These are phyloP conservation scores for Megalonaias nervosa DNA, from an alignment of 1,140 invertebrate species.

Conservation along the genomic window DNA sequence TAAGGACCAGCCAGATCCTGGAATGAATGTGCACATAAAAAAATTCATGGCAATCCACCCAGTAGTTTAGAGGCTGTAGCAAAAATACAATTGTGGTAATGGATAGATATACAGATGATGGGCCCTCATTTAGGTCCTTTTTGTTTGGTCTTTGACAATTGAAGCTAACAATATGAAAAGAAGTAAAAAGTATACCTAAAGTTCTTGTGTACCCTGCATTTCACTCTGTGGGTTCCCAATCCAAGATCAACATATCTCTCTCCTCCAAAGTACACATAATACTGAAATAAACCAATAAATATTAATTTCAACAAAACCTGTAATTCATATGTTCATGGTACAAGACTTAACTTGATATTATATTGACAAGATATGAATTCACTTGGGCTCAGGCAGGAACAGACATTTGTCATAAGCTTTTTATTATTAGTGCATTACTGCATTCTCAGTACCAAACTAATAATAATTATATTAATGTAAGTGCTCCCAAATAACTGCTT, in stretches of 20 bases:
- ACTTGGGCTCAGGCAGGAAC: no score
- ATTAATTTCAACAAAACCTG: no score
- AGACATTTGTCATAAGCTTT: no score
- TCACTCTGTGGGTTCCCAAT: conserved; percentile 67
- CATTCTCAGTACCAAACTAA: no score
- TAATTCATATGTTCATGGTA: no score
- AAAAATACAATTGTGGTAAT: background rate
- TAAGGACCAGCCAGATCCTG: background rate
- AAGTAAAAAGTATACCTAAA: conserved; percentile 52
- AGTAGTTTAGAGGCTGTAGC: no score
- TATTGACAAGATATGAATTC: no score
- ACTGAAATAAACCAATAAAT: conserved; percentile 39
- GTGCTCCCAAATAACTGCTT: no score
- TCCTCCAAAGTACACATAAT: conserved; percentile 63
- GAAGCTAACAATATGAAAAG: background rate
- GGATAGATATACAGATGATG: conserved; percentile 31
- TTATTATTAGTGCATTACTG: no score
- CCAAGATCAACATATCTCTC: conserved; percentile 68
- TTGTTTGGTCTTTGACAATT: conserved; percentile 45
- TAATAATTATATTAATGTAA: no score
- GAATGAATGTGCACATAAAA: no score
- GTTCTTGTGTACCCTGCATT: conserved; percentile 62
- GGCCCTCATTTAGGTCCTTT: background rate
- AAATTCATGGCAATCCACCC: background rate
- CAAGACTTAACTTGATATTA: no score